Conservation (phyloP, 1,140 invertebrate genomes). For the Sinonovacula constricta region DNA sequence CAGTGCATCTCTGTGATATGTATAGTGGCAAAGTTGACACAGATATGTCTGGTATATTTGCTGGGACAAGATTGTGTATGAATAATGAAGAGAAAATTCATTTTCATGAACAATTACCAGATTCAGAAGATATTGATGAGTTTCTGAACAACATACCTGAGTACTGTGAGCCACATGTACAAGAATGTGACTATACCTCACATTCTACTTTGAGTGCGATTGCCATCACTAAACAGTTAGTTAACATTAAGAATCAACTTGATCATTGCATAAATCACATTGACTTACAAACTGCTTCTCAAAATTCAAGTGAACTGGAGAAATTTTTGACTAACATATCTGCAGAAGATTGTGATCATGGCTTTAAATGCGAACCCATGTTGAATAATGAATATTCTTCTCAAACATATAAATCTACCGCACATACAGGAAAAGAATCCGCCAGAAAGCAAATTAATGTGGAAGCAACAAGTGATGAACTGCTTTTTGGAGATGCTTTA, state of each 20-base stretch:
- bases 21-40: too few relatives aligned
- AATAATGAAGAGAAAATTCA: not conserved
- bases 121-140: conserved; percentile 32
- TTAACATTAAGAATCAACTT: not conserved
- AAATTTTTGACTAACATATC: too few relatives aligned
- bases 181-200: not conserved
- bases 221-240: not conserved
- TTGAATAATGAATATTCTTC: too few relatives aligned
- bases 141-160: conserved; percentile 1
- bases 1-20: not conserved
- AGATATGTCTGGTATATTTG: not conserved
- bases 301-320: too few relatives aligned
- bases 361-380: too few relatives aligned
- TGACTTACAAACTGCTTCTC: not conserved
- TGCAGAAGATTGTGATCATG: too few relatives aligned
- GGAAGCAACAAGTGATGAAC: too few relatives aligned
- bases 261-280: not conserved
- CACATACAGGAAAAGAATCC: too few relatives aligned
- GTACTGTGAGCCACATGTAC: not conserved
- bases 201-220: not conserved
- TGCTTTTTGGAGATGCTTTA: too few relatives aligned
- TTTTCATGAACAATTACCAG: conserved; percentile 10
- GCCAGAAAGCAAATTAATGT: too few relatives aligned
- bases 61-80: not conserved
- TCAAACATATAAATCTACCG: too few relatives aligned